These are phyloP conservation scores for Capitulum mitella DNA, from an alignment of 2,888 invertebrate genomes.

Conservation along the genomic window DNA sequence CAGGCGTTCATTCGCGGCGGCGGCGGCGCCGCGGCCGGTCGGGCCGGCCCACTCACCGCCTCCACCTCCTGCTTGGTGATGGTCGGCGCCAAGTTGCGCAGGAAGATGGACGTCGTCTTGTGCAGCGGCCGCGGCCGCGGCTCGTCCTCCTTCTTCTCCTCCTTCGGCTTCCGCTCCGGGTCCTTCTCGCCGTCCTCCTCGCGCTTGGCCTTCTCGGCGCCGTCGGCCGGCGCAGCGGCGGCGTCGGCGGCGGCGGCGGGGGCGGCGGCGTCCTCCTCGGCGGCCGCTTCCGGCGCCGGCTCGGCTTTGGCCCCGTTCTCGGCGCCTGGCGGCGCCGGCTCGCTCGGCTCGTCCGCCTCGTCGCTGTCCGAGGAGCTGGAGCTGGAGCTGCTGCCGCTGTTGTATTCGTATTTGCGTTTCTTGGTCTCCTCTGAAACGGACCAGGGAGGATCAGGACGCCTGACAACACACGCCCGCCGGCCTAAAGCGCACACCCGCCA, in stretches of 20 bases:
- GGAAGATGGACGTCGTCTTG: constrained; percentile 93
- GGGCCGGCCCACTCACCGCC: constrained; percentile 58
- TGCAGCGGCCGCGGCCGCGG: constrained; percentile 57
- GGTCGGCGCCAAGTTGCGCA: constrained; percentile 89
- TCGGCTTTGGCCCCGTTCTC: constrained; percentile 37
- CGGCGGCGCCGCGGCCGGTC: too few relatives aligned
- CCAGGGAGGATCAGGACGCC: too few relatives aligned
- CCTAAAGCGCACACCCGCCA: too few relatives aligned
- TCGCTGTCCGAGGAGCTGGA: constrained; percentile 28
- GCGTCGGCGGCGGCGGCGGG: constrained; percentile 40
- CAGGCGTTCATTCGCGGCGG: too few relatives aligned
- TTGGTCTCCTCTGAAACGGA: constrained; percentile 31
- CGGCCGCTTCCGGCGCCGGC: constrained; percentile 38
- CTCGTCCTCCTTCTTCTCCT: constrained; percentile 34
- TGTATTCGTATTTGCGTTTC: constrained; percentile 32
- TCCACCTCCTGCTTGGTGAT: constrained; percentile 96
- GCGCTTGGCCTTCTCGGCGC: constrained; percentile 43
- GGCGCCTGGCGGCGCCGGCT: constrained; percentile 41
- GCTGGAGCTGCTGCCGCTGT: constrained; percentile 26
- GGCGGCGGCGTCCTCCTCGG: constrained; percentile 31
- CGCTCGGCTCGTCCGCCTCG: constrained; percentile 43
- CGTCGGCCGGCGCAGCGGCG: constrained; percentile 28
- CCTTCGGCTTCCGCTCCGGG: constrained; percentile 40
- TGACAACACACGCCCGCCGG: too few relatives aligned
- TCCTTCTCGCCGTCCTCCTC: constrained; percentile 29